A percentile compares a stretch with the other conserved stretches of the same genome.
These are phyloP conservation scores for Heliconius cydno DNA, from an alignment of 2,888 invertebrate genomes.

Conservation along the genomic window DNA sequence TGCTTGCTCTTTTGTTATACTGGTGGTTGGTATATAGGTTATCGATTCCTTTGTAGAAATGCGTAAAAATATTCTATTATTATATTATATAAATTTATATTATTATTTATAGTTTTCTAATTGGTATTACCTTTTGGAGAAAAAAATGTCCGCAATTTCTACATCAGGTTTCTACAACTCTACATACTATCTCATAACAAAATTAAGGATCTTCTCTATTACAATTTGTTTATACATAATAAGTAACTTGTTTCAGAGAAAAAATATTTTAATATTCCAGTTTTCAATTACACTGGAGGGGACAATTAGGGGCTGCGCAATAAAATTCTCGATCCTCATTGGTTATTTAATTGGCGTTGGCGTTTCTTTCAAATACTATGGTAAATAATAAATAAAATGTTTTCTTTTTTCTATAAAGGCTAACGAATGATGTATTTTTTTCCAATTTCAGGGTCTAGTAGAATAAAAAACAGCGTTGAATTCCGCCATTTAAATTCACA, in stretches of 20 bases:
- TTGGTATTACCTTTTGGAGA: no score
- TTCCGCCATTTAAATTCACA: no score
- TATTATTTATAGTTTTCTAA: no score
- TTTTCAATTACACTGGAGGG: slow-evolving; percentile 9
- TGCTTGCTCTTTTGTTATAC: no score
- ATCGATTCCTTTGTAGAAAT: no score
- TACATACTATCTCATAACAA: no score
- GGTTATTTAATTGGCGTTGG: slow-evolving; percentile 23
- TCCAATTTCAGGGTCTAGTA: background rate
- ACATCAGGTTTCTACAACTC: no score
- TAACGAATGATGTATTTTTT: background rate
- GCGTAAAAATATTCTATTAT: no score
- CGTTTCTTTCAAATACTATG: slow-evolving; percentile 12
- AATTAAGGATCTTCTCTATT: background rate
- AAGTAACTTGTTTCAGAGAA: background rate
- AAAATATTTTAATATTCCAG: slow-evolving; percentile 15
- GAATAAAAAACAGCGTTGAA: background rate
- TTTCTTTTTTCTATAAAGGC: background rate
- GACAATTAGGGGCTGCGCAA: slow-evolving; percentile 11
- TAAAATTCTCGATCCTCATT: slow-evolving; percentile 25
- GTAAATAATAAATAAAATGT: slow-evolving; percentile 10
- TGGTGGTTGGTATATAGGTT: no score
- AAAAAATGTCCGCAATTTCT: no score
- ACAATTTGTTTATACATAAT: background rate
- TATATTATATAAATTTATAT: no score